Percentiles rank a stretch among this genome's conserved stretches.
Evolutionary conservation across 2,113 vertebrate genomes (phyloP).

Genomic region (Oenanthe oenanthe): DNA sequence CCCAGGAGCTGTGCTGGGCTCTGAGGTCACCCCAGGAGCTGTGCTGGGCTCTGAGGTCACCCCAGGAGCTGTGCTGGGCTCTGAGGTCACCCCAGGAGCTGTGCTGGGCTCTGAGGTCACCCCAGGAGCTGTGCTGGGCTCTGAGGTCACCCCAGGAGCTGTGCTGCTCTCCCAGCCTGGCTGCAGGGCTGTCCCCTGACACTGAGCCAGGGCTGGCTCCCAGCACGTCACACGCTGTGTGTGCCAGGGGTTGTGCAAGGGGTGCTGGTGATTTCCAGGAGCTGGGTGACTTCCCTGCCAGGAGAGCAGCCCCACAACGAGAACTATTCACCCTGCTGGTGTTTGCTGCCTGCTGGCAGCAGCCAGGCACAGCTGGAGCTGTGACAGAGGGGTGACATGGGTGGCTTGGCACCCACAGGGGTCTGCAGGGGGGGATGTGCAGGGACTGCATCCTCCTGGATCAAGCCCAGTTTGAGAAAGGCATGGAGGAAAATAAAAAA

Average conservation of each 20-base stretch:
- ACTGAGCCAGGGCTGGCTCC: neutral
- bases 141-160: neutral
- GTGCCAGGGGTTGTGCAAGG: neutral
- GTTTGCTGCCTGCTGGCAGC: neutral
- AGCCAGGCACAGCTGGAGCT: neutral
- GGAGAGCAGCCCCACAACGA: neutral
- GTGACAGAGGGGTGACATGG: neutral
- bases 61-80: accelerated
- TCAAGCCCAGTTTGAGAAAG: neutral
- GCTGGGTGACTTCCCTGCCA: neutral
- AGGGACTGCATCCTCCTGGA: neutral
- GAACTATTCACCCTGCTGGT: neutral
- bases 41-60: neutral
- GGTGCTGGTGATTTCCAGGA: constrained; percentile 4
- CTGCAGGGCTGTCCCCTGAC: neutral
- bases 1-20: neutral
- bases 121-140: neutral
- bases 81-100: accelerated
- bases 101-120: no score
- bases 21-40: neutral
- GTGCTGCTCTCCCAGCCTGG: neutral
- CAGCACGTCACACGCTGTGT: neutral
- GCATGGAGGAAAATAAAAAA: neutral
- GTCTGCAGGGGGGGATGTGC: accelerated
- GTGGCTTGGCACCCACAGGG: neutral